These are phyloP conservation scores for Cynopterus sphinx DNA, from an alignment of 2,797 vertebrate species.

Conservation along the genomic window DNA sequence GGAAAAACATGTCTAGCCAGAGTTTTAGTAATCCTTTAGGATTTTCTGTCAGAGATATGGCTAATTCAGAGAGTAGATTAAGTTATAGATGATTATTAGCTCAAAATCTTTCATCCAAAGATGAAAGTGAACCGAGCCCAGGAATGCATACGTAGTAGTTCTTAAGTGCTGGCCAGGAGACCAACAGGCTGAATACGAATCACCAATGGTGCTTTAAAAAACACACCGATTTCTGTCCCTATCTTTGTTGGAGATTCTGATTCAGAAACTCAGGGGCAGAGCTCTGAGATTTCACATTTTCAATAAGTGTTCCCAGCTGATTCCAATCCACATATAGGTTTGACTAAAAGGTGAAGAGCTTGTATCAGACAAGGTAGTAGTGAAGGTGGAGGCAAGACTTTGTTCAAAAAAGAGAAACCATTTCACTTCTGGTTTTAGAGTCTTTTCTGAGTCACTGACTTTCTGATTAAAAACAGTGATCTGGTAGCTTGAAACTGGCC, in stretches of 20 bases:
- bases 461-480: not conserved
- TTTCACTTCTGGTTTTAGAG: not conserved
- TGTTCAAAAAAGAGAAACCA: not conserved
- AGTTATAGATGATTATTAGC: not conserved
- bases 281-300: not conserved
- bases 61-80: conserved; percentile 32
- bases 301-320: not conserved
- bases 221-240: not conserved
- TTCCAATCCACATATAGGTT: not conserved
- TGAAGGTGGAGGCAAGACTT: not conserved
- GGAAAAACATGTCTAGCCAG: conserved; percentile 53
- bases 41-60: conserved; percentile 21
- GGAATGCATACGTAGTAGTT: not conserved
- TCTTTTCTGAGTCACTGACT: not conserved
- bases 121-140: not conserved
- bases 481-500: not conserved
- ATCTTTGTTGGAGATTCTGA: not conserved
- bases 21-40: conserved; percentile 50
- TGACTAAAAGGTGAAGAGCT: not conserved
- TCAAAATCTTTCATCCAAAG: not conserved
- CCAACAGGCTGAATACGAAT: not conserved
- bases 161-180: not conserved
- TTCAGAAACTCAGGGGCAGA: not conserved
- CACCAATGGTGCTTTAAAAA: not conserved
- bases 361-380: not conserved